These are phyloP conservation scores for Vespertilio murinus DNA, from an alignment of 2,797 vertebrate species.

Conservation along the genomic window DNA sequence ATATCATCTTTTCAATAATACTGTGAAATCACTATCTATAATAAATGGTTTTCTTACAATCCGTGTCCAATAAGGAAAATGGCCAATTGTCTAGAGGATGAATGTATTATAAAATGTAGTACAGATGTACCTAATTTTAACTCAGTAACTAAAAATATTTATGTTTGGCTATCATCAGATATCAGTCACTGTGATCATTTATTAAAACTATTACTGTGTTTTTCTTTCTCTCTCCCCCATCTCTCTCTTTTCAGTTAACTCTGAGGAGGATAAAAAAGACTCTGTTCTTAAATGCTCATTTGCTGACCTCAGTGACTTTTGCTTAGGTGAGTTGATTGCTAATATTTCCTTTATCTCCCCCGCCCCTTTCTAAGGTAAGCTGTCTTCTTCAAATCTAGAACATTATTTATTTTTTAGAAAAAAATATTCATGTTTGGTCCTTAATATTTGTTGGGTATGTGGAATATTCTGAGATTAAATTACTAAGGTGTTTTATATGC, in stretches of 20 bases:
- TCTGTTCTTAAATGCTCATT: conserved; percentile 83
- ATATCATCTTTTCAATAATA: neutral
- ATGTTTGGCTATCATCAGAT: neutral
- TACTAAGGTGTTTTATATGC: neutral
- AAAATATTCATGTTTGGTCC: neutral
- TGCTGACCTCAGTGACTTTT: conserved; percentile 83
- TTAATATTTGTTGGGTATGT: neutral
- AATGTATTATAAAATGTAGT: neutral
- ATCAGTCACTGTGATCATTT: neutral
- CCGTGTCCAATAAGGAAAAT: neutral
- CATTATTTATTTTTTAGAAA: neutral
- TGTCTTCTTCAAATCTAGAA: neutral
- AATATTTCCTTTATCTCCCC: neutral
- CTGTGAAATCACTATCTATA: neutral
- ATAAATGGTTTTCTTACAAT: neutral
- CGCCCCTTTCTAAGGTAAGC: neutral
- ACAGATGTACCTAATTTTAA: neutral
- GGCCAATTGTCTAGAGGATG: neutral
- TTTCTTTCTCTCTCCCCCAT: neutral
- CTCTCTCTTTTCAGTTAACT: conserved; percentile 76
- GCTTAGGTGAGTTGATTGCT: conserved; percentile 82
- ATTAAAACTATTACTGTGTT: neutral
- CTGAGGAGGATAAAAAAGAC: conserved; percentile 82
- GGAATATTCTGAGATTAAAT: neutral
- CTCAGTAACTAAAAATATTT: neutral